A percentile compares a stretch with the other conserved stretches of the same genome.
phyloP scores from a whole-genome alignment of 37 sponge, comb jelly and placozoan species.

The Petrosia ficiformis region DNA sequence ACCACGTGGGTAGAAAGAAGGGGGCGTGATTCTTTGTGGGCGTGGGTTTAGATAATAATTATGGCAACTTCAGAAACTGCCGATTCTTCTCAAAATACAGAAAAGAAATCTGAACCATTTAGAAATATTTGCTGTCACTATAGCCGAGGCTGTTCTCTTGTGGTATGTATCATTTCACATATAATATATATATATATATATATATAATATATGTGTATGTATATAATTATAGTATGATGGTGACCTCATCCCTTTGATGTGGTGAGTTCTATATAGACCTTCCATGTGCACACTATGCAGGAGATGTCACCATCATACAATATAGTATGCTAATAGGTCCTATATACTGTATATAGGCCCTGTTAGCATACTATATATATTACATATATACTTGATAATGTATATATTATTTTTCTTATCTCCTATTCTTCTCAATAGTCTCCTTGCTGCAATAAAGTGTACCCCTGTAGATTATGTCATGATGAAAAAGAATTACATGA shows the following conservation, averaged over 20 bases:
- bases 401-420: not conserved
- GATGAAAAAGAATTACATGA: conserved; percentile 61
- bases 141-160: conserved; percentile 44
- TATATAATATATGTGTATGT: too few species aligned
- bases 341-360: too few species aligned
- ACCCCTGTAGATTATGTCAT: conserved; percentile 73
- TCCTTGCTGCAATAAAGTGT: conserved; percentile 70
- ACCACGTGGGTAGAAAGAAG: conserved; percentile 1
- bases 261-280: too few species aligned
- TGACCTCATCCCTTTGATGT: too few species aligned
- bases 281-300: too few species aligned
- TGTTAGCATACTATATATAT: too few species aligned
- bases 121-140: conserved; percentile 58
- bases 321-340: too few species aligned
- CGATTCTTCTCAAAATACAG: not conserved
- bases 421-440: conserved; percentile 30
- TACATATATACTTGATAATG: too few species aligned
- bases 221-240: too few species aligned
- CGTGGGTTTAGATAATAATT: not conserved
- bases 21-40: too few species aligned
- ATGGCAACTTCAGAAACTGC: not conserved
- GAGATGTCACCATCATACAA: too few species aligned
- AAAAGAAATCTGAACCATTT: conserved; percentile 5
- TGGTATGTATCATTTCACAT: conserved; percentile 7
- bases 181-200: too few species aligned